A percentile compares a stretch with the other conserved stretches of the same genome.
These are phyloP conservation scores for Corythoichthys haematopterus DNA, from an alignment of 2,113 vertebrate species.

Conservation along the genomic window DNA sequence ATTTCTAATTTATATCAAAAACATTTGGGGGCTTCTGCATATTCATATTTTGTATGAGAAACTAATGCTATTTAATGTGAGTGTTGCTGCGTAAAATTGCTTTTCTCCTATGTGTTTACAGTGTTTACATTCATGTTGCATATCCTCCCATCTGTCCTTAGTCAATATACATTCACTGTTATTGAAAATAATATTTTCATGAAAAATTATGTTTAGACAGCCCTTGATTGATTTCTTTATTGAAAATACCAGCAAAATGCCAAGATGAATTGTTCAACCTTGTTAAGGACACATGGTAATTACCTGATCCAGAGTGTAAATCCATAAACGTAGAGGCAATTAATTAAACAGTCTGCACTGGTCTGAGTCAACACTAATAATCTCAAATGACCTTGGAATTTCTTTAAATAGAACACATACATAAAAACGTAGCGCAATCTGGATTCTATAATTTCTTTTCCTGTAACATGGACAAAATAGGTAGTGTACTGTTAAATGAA, in stretches of 20 bases:
- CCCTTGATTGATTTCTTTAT: constrained; percentile 1
- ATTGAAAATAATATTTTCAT: background rate
- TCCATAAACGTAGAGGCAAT: constrained; percentile 58
- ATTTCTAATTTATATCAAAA: background rate
- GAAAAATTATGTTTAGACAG: background rate
- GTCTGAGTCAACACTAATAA: constrained; percentile 50
- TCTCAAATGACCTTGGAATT: constrained; percentile 57
- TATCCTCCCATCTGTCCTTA: background rate
- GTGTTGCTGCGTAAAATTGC: background rate
- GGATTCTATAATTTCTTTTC: constrained; percentile 4
- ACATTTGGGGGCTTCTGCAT: background rate
- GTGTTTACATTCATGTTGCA: background rate
- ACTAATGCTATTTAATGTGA: background rate
- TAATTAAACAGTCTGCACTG: constrained; percentile 50
- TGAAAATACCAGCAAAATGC: constrained; percentile 12
- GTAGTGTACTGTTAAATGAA: background rate
- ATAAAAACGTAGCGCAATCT: constrained; percentile 22
- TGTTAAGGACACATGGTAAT: constrained; percentile 53
- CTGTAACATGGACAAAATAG: background rate
- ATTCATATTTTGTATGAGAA: background rate
- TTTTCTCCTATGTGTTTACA: background rate
- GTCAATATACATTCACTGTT: background rate
- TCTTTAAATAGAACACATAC: constrained; percentile 23
- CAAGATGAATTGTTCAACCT: constrained; percentile 42
- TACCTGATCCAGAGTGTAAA: constrained; percentile 48